Evolutionary conservation across 2,888 invertebrate genomes (phyloP), one percentile per base, ranked within the genome.

Genomic region (Hoplodrina blanda): DNA sequence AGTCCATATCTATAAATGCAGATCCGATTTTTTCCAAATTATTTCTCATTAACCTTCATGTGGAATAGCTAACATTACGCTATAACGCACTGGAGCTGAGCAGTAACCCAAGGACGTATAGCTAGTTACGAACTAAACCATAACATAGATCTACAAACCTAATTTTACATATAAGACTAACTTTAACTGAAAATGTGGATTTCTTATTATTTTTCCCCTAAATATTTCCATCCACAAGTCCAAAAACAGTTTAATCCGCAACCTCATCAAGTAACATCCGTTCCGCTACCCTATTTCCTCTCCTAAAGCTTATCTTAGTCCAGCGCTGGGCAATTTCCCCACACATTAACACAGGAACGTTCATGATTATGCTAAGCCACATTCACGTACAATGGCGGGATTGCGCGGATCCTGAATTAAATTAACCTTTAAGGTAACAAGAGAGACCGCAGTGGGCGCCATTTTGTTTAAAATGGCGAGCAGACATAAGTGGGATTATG

Each of bases 311-410:
- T 76, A 76, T 72, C 76, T 57, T 11, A 30, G 52, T 57, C 56
- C 68, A 72, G 25, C 25, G 56, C 46, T 72, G 72, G 56, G 46
- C 15, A 46, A 75, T 67, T 67, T 72, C 53, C 57, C 53, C 53
- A 67, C 68, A 53, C 57, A 59, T 73, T 60, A 69, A 60, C 59
- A 60, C 25, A 20, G n/a, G 13, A n/a, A 30, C 44, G 33, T 56
- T 76, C 50, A 19, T 60, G 54, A 77, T 73, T 73, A 73, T 77
- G 71, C 70, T 70, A 70, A 77, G 61, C 52, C 46, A n/a, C 33
- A 65, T 56, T 61, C 61, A 30, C 57, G 57, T 72, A 64, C 64
- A 61, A 52, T 46, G 13, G 46, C 46, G 52, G 46, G 46, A 49
- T 67, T 19, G 55, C 62, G 46, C 46, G 53, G 50, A 49, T 52